Evolutionary conservation across 2,797 vertebrate genomes (phyloP).

Genomic region (Cyclopterus lumpus): DNA sequence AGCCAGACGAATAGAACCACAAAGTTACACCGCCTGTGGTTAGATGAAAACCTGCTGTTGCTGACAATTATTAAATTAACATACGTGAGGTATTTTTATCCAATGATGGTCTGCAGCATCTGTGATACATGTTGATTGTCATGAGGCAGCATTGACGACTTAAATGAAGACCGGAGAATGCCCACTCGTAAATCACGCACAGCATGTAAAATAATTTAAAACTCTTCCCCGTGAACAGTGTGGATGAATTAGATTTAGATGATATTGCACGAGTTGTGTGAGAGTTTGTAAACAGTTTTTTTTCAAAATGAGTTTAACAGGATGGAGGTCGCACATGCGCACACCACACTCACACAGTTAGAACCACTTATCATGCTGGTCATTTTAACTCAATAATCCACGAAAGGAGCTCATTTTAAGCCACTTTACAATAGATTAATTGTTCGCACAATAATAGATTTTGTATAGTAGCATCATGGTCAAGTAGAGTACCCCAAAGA

Average conservation of each 20-base stretch:
- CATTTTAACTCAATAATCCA: conserved; percentile 17
- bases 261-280: not conserved
- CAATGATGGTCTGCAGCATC: not conserved
- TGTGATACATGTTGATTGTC: not conserved
- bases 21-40: not conserved
- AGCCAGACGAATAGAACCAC: not conserved
- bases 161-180: not conserved
- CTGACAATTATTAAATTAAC: not conserved
- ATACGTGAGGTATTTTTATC: conserved; percentile 1
- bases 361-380: conserved; percentile 11
- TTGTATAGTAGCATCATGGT: conserved; percentile 10
- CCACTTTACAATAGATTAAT: conserved; percentile 27
- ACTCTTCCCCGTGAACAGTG: not conserved
- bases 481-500: not conserved
- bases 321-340: not conserved
- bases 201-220: not conserved
- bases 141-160: not conserved
- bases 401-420: not conserved
- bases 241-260: not conserved
- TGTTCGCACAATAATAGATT: conserved; percentile 22
- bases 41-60: not conserved
- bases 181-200: not conserved
- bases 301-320: conserved; percentile 9
- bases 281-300: not conserved
- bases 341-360: not conserved